Base-by-base conservation (phyloP, 2,888 invertebrate species). In the Mylabris sibirica region DNA sequence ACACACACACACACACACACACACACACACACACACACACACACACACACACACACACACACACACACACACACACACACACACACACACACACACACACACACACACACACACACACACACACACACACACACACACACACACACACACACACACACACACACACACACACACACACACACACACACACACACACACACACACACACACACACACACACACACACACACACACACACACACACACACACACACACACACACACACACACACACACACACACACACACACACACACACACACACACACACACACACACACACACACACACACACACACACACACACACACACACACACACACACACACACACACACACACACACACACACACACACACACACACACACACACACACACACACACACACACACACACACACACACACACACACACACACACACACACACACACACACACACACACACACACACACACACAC, bases 101-200 rank as follows among this genome's bases (percentile, higher is more conserved):
- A 74, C 68, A 44, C 44, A 44, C n/a, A n/a, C 44, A 44, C 44
- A 6, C n/a, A 44, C 6, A 64, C 49, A 84, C 74, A 71, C 75
- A 74, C 68, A 74, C 68, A 44, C 44, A 44, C n/a, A n/a, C 44
- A 44, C 44, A 6, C n/a, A 44, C 6, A 64, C 49, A 84, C 74
- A 71, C 75, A 74, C 68, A 74, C 68, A 44, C 44, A 44, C n/a
- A n/a, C 44, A 44, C 44, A 6, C n/a, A 44, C 6, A 64, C 49
- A 84, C 74, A 71, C 75, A 74, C 68, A 74, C 68, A 44, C 44
- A 44, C n/a, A n/a, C 44, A 44, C 44, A 6, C n/a, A 44, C 6
- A 64, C 49, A 84, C 74, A 71, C 75, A 74, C 68, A 74, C 68
- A 44, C 44, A 44, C n/a, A n/a, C 44, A 44, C 44, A 6, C n/a